These are phyloP conservation scores for Bubo blakistoni DNA, from an alignment of 2,113 vertebrate species.

Conservation along the genomic window DNA sequence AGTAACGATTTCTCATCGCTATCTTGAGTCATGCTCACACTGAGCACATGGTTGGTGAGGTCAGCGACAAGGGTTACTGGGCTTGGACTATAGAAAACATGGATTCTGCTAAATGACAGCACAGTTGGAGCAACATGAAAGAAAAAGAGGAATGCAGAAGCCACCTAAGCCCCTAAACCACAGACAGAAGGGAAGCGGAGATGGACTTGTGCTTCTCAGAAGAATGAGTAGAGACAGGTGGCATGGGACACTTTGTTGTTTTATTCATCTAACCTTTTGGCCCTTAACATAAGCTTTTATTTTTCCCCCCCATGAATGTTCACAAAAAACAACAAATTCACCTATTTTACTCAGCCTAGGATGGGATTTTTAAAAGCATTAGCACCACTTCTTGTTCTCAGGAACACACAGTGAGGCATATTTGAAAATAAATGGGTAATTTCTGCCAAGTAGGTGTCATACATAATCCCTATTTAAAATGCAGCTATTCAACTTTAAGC, in stretches of 20 bases:
- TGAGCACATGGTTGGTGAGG: constrained; percentile 33
- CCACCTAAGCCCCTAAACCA: neutral
- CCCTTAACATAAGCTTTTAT: neutral
- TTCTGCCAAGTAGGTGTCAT: constrained; percentile 23
- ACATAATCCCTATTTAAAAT: neutral
- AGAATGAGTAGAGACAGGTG: neutral
- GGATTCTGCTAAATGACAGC: neutral
- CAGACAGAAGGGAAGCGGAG: neutral
- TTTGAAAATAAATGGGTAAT: constrained; percentile 31
- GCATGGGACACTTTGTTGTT: neutral
- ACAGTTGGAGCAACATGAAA: neutral
- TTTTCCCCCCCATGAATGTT: neutral
- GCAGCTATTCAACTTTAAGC: neutral
- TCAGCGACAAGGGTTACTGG: constrained; percentile 1
- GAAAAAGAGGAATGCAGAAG: neutral
- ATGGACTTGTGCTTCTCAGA: neutral
- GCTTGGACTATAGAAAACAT: neutral
- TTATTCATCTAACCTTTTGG: neutral
- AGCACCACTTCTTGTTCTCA: neutral
- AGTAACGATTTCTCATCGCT: neutral
- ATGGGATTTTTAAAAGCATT: neutral
- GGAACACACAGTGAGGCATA: neutral
- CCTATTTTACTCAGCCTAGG: neutral
- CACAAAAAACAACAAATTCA: neutral
- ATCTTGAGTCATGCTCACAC: constrained; percentile 50